phyloP scores from a whole-genome alignment of 2,888 invertebrate species.

The Saturnia japonica region DNA sequence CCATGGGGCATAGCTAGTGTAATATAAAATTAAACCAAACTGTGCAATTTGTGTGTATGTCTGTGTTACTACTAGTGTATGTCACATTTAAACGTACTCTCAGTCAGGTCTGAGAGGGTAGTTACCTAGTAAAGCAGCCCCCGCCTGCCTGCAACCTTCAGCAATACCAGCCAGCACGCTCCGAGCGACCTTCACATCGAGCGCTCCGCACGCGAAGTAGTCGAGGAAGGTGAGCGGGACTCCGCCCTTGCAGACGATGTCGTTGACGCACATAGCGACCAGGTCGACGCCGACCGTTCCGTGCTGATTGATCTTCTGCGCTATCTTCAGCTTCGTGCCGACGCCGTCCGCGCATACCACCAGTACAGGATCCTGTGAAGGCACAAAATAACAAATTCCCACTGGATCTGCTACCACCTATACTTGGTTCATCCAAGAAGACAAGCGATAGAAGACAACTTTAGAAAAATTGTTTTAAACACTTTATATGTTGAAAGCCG shows the following conservation, averaged over 20 bases:
- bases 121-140: conserved; percentile 92
- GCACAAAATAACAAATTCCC: not conserved
- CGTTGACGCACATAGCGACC: conserved; percentile 99
- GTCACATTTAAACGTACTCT: no score
- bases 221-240: conserved; percentile 98
- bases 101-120: not conserved
- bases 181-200: conserved; percentile 87
- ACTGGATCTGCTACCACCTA: not conserved
- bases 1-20: no score
- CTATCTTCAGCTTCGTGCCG: conserved; percentile 97
- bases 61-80: no score
- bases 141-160: conserved; percentile 91
- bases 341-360: conserved; percentile 99
- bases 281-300: conserved; percentile 95
- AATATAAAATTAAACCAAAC: no score
- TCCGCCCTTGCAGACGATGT: conserved; percentile 97
- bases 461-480: no score
- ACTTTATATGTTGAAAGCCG: no score
- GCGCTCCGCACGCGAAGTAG: conserved; percentile 94
- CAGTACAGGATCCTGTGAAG: conserved; percentile 88
- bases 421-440: no score
- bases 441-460: no score
- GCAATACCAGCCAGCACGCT: conserved; percentile 90
- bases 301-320: conserved; percentile 89
- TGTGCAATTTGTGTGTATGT: no score